phyloP scores from a whole-genome alignment of 2,113 vertebrate genomes.

The Notarius quadriscutis region DNA sequence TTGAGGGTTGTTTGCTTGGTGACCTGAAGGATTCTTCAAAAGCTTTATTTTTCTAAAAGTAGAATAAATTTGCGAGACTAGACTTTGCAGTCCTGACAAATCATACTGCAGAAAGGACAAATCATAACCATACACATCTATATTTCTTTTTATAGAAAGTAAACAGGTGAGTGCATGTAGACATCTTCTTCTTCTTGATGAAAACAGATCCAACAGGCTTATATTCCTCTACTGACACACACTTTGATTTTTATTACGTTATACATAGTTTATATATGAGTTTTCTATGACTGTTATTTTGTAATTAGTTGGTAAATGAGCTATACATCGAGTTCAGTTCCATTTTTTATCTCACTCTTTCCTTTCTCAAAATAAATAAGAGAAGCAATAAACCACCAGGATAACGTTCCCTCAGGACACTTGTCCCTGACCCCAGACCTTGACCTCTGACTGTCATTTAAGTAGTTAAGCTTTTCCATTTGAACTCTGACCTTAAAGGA shows the following conservation, averaged over 20 bases:
- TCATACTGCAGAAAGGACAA: not conserved
- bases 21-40: not conserved
- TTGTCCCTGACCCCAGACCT: conserved; percentile 26
- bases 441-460: conserved; percentile 37
- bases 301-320: not conserved
- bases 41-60: conserved; percentile 1
- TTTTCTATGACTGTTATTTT: not conserved
- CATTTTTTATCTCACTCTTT: not conserved
- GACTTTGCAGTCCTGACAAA: not conserved
- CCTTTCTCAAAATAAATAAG: not conserved
- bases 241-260: not conserved
- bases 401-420: conserved; percentile 5
- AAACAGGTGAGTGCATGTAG: not conserved
- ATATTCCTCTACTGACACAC: not conserved
- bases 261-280: not conserved
- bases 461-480: conserved; percentile 25
- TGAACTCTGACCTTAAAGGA: conserved; percentile 28
- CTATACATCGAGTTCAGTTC: not conserved
- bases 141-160: not conserved
- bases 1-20: not conserved
- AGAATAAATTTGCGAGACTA: not conserved
- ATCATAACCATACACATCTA: not conserved
- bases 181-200: not conserved
- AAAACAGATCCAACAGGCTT: no score
- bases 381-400: conserved; percentile 11